A percentile compares a stretch with the other conserved stretches of the same genome.
Conservation (phyloP, 2,888 invertebrate genomes). For the Trichopoda pennipes region DNA sequence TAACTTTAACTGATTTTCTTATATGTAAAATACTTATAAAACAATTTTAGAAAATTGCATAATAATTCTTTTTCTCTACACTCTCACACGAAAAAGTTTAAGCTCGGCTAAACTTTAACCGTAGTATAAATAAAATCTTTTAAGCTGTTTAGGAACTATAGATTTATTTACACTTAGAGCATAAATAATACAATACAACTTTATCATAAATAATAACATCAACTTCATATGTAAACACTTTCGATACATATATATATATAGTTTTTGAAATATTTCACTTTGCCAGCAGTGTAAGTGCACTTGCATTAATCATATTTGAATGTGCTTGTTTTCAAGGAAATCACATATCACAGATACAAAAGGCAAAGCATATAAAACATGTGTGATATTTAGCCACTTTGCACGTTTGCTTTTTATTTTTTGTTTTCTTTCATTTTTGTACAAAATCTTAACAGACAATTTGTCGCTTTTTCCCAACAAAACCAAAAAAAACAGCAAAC, state of each 20-base stretch:
- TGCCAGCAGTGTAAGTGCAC: neutral
- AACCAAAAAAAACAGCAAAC: conserved; percentile 7
- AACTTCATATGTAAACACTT: too few relatives aligned
- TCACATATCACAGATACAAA: neutral
- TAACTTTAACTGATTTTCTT: too few relatives aligned
- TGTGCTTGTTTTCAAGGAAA: neutral
- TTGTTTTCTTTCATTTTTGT: neutral
- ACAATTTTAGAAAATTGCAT: too few relatives aligned
- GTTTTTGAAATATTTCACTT: neutral
- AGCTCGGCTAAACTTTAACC: too few relatives aligned
- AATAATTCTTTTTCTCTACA: too few relatives aligned
- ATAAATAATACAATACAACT: too few relatives aligned
- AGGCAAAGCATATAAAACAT: conserved; percentile 4
- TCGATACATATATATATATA: neutral
- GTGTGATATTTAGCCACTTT: conserved; percentile 31
- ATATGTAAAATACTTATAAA: too few relatives aligned
- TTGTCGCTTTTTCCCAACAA: conserved; percentile 45
- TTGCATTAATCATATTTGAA: conserved; percentile 20
- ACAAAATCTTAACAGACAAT: conserved; percentile 53
- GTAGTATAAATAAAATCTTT: too few relatives aligned
- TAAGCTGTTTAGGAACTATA: too few relatives aligned
- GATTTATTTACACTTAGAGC: too few relatives aligned
- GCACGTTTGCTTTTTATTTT: conserved; percentile 1
- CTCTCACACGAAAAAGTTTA: too few relatives aligned
- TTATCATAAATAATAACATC: too few relatives aligned